phyloP scores from a whole-genome alignment of 1,140 invertebrate species.

The Plutomurus gul region DNA sequence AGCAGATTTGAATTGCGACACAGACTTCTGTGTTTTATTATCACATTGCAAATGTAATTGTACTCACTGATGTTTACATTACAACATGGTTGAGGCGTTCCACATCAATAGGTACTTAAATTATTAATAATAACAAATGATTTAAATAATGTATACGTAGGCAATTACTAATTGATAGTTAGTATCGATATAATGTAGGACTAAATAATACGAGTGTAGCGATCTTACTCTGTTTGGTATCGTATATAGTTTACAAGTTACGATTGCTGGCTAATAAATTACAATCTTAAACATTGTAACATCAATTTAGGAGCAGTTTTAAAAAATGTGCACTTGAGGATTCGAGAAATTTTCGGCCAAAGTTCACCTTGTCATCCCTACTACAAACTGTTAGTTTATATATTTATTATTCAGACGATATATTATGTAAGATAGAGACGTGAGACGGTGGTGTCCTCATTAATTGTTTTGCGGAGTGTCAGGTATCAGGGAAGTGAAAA shows the following conservation, averaged over 20 bases:
- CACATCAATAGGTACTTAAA: background rate
- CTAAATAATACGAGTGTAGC: too few relatives aligned
- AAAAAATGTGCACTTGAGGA: background rate
- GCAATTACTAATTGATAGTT: too few relatives aligned
- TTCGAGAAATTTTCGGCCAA: background rate
- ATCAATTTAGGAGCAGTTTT: background rate
- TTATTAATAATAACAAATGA: background rate
- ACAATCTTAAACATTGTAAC: background rate
- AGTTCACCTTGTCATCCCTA: background rate
- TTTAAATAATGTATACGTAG: background rate
- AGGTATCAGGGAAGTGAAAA: constrained; percentile 52
- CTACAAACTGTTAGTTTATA: background rate
- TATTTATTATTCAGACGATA: background rate
- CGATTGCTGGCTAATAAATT: background rate
- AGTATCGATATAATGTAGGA: too few relatives aligned
- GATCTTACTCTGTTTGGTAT: too few relatives aligned
- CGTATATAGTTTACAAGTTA: too few relatives aligned
- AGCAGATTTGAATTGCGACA: background rate
- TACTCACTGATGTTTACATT: background rate
- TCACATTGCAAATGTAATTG: constrained; percentile 10
- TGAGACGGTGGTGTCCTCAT: too few relatives aligned
- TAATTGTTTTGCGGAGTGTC: constrained; percentile 46
- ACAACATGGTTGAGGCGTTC: background rate
- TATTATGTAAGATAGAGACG: background rate
- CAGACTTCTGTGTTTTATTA: background rate